Base-by-base conservation (phyloP, 2,797 vertebrate species). In the Sternarchorhynchus goeldii region DNA sequence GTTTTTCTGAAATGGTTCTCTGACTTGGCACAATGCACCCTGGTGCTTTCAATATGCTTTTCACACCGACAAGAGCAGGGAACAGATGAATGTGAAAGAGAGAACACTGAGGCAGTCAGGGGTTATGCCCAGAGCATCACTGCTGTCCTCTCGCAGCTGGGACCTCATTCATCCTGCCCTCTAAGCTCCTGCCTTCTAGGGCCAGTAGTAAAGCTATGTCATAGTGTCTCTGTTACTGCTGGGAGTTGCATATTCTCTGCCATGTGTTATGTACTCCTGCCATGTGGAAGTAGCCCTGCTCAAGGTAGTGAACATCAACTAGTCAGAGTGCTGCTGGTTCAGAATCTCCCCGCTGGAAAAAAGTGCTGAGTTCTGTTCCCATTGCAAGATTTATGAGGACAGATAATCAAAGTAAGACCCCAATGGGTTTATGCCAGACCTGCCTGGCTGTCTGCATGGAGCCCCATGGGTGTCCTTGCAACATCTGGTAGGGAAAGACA, bases 371-470 rank as follows among this genome's bases (percentile, higher is more conserved):
- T 50, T 14, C 67, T 69, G 6, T 25, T 79, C 73, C 29, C 41
- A 75, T 70, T 72, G 21, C 45, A 62, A 10, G 18, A n/a, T 78
- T 76, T 82, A 39, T 71, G 6, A 67, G 56, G 36, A 57, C 75
- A 79, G 75, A 66, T 72, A 62, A 79, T 79, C 77, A 79, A 76
- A 75, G 76, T 60, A 79, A 79, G 62, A 56, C 60, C 65, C 75
- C 41, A 16, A 31, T 5, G 62, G 66, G 56, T 53, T 55, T 21
- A 25, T 12, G 66, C 53, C 75, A 75, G 31, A 70, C 36, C 58
- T 64, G 58, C 29, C 56, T 79, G 56, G 67, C 60, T 67, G 81
- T 29, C 53, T 55, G 50, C 55, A n/a, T 45, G 20, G 53, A 25
- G 60, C 64, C 65, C 25, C 70, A 66, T 34, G 50, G 14, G 67